These are phyloP conservation scores for Saccostrea cuccullata DNA, from an alignment of 1,140 invertebrate species.

Conservation along the genomic window DNA sequence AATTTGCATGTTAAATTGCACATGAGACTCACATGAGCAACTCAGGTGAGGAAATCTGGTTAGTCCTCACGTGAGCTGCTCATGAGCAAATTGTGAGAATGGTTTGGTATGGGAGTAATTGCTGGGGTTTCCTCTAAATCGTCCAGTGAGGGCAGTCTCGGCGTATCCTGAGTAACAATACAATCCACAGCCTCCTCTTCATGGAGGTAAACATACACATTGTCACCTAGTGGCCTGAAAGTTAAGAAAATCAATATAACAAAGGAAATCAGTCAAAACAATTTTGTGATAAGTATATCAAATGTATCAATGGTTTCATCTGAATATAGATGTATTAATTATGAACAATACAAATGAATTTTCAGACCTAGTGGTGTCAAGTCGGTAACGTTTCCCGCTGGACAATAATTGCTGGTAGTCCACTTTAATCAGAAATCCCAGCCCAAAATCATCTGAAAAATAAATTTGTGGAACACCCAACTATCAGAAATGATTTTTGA, in stretches of 20 bases:
- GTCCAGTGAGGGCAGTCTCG: neutral
- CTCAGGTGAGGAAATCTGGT: too few relatives aligned
- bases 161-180: neutral
- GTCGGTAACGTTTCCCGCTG: slow-evolving; percentile 74
- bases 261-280: neutral
- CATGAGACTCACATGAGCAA: too few relatives aligned
- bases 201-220: slow-evolving; percentile 68
- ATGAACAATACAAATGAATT: neutral
- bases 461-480: neutral
- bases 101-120: too few relatives aligned
- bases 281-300: neutral
- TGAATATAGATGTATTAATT: too few relatives aligned
- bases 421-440: slow-evolving; percentile 74
- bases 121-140: neutral
- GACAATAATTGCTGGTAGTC: slow-evolving; percentile 65
- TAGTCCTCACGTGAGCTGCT: too few relatives aligned
- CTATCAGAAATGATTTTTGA: too few relatives aligned
- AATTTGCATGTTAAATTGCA: too few relatives aligned
- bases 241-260: neutral
- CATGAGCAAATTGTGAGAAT: too few relatives aligned
- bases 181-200: slow-evolving; percentile 64
- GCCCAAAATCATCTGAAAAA: slow-evolving; percentile 65
- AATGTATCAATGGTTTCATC: neutral
- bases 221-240: slow-evolving; percentile 61
- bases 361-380: slow-evolving; percentile 75